Conservation (phyloP, 2,113 vertebrate genomes). For the Okapia johnstoni region DNA sequence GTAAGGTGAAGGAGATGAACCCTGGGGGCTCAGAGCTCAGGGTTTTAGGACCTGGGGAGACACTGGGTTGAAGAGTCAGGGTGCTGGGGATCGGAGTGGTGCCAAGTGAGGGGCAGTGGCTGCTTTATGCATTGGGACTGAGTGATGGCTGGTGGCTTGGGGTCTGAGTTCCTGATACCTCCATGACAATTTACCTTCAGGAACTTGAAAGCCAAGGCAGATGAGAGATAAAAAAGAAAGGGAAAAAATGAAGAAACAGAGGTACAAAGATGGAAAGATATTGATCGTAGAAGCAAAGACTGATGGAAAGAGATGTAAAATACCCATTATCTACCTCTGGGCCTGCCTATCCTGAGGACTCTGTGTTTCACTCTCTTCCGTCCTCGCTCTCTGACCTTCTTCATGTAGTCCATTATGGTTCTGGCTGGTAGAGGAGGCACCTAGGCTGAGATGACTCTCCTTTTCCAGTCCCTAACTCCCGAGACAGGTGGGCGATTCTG, state of each 20-base stretch:
- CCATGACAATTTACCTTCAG: background rate
- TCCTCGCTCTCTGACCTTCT: background rate
- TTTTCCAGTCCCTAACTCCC: background rate
- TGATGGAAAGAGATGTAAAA: background rate
- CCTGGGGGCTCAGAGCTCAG: constrained; percentile 5
- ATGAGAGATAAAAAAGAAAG: background rate
- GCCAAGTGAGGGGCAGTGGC: background rate
- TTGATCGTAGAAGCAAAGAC: background rate
- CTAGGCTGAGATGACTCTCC: background rate
- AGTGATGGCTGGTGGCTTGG: background rate
- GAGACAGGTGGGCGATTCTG: background rate
- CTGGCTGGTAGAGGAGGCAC: background rate
- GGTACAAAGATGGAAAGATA: background rate
- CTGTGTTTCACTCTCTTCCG: background rate
- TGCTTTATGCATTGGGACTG: background rate
- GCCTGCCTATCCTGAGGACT: background rate
- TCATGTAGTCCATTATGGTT: background rate
- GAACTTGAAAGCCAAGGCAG: constrained; percentile 25
- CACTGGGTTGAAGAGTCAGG: background rate
- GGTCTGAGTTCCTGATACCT: background rate
- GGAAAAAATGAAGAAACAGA: background rate
- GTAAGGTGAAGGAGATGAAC: constrained; percentile 10
- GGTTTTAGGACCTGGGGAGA: background rate
- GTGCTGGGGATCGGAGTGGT: background rate
- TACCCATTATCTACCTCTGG: background rate